Conservation (phyloP, 2,797 vertebrate genomes). For the Cyprinella venusta region DNA sequence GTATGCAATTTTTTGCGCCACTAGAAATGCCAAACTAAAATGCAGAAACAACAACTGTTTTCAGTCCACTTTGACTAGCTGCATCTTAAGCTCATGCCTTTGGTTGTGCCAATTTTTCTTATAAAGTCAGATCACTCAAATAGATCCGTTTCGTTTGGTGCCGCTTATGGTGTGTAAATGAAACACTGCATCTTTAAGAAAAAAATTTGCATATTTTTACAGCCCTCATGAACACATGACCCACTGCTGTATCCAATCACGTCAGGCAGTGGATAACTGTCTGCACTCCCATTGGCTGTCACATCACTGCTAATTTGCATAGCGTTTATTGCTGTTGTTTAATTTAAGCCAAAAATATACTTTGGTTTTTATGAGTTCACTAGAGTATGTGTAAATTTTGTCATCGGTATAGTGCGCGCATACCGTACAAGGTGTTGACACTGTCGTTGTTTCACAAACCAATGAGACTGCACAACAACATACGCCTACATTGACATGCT, state of each 20-base stretch:
- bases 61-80: neutral
- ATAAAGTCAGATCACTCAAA: neutral
- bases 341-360: neutral
- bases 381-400: neutral
- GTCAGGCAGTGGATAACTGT: neutral
- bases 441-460: neutral
- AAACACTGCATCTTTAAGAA: neutral
- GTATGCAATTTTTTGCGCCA: neutral
- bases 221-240: neutral
- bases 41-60: neutral
- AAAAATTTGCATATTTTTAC: neutral
- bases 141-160: neutral
- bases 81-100: neutral
- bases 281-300: constrained; percentile 3
- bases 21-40: neutral
- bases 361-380: neutral
- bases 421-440: neutral
- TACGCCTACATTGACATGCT: too few species aligned
- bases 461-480: neutral
- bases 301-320: neutral
- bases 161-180: neutral
- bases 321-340: neutral
- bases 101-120: neutral
- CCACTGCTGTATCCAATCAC: neutral
- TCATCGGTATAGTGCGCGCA: neutral